These are phyloP conservation scores for Harpagus bidentatus DNA, from an alignment of 2,113 vertebrate species.

Conservation along the genomic window DNA sequence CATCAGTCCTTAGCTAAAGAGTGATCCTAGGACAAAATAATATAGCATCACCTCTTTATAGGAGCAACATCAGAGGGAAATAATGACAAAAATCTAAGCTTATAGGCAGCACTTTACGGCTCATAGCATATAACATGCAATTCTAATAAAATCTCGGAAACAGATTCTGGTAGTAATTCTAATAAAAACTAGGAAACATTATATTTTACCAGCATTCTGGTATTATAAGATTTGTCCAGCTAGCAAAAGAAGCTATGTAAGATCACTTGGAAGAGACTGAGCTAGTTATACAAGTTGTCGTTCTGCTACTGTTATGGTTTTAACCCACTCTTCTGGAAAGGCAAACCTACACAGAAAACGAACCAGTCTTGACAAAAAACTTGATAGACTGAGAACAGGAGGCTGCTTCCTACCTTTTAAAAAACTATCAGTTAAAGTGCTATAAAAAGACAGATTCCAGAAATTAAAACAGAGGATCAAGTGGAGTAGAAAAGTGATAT, in stretches of 20 bases:
- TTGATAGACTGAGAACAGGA: background rate
- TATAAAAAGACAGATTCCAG: background rate
- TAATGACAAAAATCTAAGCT: background rate
- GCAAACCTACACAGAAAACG: background rate
- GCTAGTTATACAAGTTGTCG: background rate
- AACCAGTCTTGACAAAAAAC: background rate
- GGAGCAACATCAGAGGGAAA: background rate
- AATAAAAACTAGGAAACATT: background rate
- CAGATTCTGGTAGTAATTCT: background rate
- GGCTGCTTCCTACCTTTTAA: background rate
- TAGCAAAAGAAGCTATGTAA: background rate
- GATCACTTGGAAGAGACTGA: background rate
- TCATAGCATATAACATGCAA: background rate
- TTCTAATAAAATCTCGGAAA: background rate
- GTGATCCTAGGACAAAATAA: background rate
- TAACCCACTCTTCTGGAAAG: background rate
- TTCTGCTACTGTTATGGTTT: background rate
- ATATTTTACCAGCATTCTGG: background rate
- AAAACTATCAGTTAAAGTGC: background rate
- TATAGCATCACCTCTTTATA: background rate
- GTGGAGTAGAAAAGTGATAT: background rate
- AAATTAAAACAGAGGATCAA: background rate
- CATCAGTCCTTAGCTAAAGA: background rate
- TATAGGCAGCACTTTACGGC: background rate
- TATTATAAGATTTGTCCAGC: background rate